These are phyloP conservation scores for Mus spicilegus DNA, from an alignment of 2,113 vertebrate species.

Conservation along the genomic window DNA sequence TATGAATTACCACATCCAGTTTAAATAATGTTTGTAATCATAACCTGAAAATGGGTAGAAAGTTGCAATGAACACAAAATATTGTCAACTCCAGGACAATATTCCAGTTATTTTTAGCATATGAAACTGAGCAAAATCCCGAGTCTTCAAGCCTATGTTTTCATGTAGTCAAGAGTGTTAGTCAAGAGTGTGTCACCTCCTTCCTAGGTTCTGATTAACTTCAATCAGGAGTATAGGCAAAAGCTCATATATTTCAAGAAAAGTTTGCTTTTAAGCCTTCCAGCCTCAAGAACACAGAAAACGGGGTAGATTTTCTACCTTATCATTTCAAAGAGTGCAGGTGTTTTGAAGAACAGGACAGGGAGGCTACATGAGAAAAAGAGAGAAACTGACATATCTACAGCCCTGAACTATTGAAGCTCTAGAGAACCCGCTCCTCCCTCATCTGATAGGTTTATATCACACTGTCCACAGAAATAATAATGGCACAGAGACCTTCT, in stretches of 20 bases:
- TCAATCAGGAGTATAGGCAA: not conserved
- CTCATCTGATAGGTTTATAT: too few relatives aligned
- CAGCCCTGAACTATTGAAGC: not conserved
- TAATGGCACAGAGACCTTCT: not conserved
- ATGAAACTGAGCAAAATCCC: not conserved
- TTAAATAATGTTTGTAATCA: too few relatives aligned
- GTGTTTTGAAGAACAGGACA: not conserved
- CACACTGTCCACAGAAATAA: not conserved
- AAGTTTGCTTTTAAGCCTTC: not conserved
- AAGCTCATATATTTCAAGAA: not conserved
- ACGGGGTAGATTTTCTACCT: too few relatives aligned
- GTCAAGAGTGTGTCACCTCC: not conserved
- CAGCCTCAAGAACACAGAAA: not conserved
- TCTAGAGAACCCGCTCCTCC: too few relatives aligned
- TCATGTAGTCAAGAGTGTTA: too few relatives aligned
- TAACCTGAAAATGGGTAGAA: not conserved
- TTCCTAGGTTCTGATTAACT: fast-evolving
- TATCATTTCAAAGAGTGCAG: too few relatives aligned
- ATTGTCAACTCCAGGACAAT: too few relatives aligned
- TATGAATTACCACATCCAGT: too few relatives aligned
- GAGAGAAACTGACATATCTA: too few relatives aligned
- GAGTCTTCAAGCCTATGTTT: not conserved
- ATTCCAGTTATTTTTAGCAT: not conserved
- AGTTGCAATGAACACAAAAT: not conserved
- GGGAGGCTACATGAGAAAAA: too few relatives aligned